A percentile compares a stretch with the other conserved stretches of the same genome.
Conservation (phyloP, 2,888 invertebrate genomes). For the Acholoe squamosa region DNA sequence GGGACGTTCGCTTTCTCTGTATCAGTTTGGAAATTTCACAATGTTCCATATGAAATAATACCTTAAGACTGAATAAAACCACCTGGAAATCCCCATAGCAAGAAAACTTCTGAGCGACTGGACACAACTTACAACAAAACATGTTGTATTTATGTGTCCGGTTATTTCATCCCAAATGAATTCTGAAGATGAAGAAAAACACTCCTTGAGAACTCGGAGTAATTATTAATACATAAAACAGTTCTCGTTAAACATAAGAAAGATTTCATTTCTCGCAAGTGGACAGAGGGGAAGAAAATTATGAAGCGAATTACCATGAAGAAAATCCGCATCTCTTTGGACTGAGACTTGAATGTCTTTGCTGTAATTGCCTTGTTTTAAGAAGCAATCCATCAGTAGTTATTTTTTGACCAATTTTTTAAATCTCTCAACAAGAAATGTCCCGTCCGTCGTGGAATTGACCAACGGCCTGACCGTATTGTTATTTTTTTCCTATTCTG, state of each 20-base stretch:
- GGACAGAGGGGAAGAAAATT: slow-evolving; percentile 44
- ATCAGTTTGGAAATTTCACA: background rate
- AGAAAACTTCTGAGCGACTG: background rate
- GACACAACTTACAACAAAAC: slow-evolving; percentile 30
- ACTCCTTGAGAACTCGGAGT: background rate
- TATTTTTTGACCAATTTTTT: background rate
- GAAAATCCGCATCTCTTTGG: slow-evolving; percentile 45
- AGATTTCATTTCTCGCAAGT: slow-evolving; percentile 52
- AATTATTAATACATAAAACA: slow-evolving; percentile 50
- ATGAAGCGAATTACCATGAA: slow-evolving; percentile 24
- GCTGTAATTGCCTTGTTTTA: slow-evolving; percentile 26
- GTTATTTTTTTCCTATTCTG: too few species aligned
- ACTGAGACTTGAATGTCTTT: background rate
- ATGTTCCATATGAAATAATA: too few species aligned
- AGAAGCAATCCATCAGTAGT: slow-evolving; percentile 27
- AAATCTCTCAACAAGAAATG: background rate
- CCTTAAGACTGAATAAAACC: background rate
- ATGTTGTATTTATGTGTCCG: background rate
- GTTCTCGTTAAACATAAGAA: slow-evolving; percentile 41
- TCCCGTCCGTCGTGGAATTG: background rate
- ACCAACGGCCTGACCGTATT: background rate
- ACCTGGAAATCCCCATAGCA: background rate
- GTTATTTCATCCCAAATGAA: slow-evolving; percentile 42
- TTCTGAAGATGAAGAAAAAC: background rate
- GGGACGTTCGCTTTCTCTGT: background rate